phyloP scores from a whole-genome alignment of 2,888 invertebrate species.

The Cheilosia grossa region DNA sequence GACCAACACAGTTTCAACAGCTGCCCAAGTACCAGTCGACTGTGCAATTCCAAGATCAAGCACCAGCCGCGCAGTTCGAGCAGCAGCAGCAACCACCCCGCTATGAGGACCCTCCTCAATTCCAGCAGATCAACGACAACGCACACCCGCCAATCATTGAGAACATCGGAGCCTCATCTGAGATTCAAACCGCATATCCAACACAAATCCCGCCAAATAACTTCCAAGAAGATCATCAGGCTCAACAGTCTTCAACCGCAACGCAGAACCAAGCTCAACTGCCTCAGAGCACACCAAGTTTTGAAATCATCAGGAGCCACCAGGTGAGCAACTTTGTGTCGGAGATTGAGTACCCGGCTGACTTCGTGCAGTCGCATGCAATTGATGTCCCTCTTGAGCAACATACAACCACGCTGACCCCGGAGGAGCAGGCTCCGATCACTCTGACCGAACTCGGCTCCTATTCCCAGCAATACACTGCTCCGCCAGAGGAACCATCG shows the following conservation, averaged over 20 bases:
- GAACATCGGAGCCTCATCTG: constrained; percentile 79
- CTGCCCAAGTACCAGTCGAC: constrained; percentile 76
- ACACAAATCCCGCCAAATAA: constrained; percentile 57
- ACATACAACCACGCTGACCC: constrained; percentile 28
- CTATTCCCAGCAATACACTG: constrained; percentile 38
- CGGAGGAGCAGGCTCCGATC: constrained; percentile 40
- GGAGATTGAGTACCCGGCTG: constrained; percentile 89
- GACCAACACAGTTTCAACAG: constrained; percentile 79
- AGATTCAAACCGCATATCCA: constrained; percentile 76
- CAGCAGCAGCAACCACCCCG: constrained; percentile 33
- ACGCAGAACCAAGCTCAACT: constrained; percentile 30
- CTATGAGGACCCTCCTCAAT: constrained; percentile 18
- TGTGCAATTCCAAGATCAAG: constrained; percentile 45
- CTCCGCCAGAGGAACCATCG: constrained; percentile 12
- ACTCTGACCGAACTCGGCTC: constrained; percentile 65
- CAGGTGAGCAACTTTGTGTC: constrained; percentile 88
- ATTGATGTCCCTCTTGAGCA: constrained; percentile 82
- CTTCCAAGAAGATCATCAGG: constrained; percentile 16
- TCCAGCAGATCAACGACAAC: constrained; percentile 30
- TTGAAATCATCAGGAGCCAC: constrained; percentile 85
- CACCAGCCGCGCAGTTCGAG: constrained; percentile 77
- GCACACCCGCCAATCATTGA: constrained; percentile 70
- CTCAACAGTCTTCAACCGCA: constrained; percentile 9
- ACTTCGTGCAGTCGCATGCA: constrained; percentile 85
- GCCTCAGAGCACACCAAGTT: constrained; percentile 74